Base-by-base conservation (phyloP, 2,888 invertebrate genomes). In the Leptopterna dolabrata region DNA sequence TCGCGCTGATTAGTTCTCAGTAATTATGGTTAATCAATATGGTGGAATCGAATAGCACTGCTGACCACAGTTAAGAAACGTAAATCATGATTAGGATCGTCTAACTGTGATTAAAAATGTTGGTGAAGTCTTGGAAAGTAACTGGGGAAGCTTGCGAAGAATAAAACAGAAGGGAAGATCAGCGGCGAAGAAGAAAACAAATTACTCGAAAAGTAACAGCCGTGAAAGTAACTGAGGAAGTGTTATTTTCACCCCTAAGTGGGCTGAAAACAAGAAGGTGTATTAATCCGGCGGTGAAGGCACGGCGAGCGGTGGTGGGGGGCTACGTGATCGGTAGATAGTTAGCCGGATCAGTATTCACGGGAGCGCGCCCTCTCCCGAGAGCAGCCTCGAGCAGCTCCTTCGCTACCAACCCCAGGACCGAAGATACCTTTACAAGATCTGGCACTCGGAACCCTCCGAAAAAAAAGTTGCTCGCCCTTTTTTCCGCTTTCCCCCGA, bases 321-420 rank as follows among this genome's bases (percentile, higher is more conserved):
- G 9, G n/a, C 43, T 85, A 85, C 85, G 85, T 85, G 85, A 85
- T 85, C 76, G 85, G 85, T 85, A 85, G 85, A 85, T 76, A 73
- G 85, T 85, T 85, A 73, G 63, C 85, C 13, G 85, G 85, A 85
- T 85, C 85, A 85, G 85, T 85, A 85, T 85, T 85, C 85, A 47
- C 29, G 85, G 55, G 45, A 78, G 78, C 45, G 19, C 27, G 19
- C 9, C 24, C 63, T 63, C 63, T 27, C 63, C 19, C 24, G 63
- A 63, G 63, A 27, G 63, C 24, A 27, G 24, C 24, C 13, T 24
- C 24, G 0, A 63, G 24, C 51, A 36, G 36, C 36, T n/a, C 36
- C 7, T 36, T 36, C 36, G 36, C 2, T 51, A n/a, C 16, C 51
- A 51, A 51, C 51, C n/a, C 51, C 51, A 51, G 63, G n/a, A n/a